Conservation (phyloP, 1,140 invertebrate genomes). For the Ceratosolen solmsi region DNA sequence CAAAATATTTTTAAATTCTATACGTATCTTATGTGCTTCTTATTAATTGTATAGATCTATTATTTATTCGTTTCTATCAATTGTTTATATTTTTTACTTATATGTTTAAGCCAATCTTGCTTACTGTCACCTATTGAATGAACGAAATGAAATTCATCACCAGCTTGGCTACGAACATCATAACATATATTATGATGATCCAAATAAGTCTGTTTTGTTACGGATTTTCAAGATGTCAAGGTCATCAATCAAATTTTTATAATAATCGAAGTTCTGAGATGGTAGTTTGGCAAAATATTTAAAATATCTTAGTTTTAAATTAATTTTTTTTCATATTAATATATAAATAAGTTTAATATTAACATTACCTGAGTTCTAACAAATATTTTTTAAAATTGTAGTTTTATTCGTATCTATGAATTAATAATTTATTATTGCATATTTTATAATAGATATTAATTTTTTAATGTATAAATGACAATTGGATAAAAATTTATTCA, state of each 20-base stretch:
- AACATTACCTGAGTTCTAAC: too few species aligned
- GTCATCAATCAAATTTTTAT: constrained; percentile 18
- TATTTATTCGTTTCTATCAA: too few species aligned
- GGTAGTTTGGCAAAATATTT: not conserved
- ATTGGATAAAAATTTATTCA: too few species aligned
- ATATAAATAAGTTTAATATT: not conserved
- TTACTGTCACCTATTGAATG: not conserved
- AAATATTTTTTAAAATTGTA: too few species aligned
- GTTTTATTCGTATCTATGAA: too few species aligned
- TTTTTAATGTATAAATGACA: too few species aligned
- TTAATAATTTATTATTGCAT: too few species aligned
- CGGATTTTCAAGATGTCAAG: constrained; percentile 14
- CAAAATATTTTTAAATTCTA: too few species aligned
- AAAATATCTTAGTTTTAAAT: not conserved
- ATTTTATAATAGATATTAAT: too few species aligned
- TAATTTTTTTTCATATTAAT: not conserved
- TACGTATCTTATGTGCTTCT: too few species aligned
- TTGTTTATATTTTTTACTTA: not conserved
- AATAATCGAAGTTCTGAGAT: not conserved
- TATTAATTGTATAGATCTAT: too few species aligned
- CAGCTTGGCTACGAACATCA: not conserved
- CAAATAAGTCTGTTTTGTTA: constrained; percentile 35
- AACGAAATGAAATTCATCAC: not conserved
- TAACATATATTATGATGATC: not conserved
- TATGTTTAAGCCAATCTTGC: not conserved